Base-by-base conservation (phyloP, 2,113 vertebrate species). In the Cinclus mexicanus region DNA sequence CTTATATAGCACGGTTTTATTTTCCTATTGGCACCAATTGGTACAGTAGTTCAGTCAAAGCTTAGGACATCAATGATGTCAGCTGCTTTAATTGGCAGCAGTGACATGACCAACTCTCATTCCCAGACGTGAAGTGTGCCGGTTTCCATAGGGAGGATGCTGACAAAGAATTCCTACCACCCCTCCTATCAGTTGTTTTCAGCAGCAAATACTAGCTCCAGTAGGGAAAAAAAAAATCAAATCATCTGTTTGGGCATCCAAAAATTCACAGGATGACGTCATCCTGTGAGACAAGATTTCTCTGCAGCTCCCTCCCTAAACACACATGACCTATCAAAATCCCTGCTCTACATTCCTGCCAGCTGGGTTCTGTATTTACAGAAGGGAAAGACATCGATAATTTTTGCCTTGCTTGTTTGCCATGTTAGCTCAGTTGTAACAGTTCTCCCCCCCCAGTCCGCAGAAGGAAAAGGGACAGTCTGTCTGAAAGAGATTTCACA, bases 21-120 rank as follows among this genome's bases (percentile, higher is more conserved):
- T 97, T 95, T 96, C 76, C 93, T 90, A n/a, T 75, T 87, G 95
- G 91, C 72, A 94, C 79, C 52, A 87, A 94, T 42, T 68, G 90
- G 87, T 92, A 97, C 94, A 90, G 93, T 96, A 94, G 87, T 70
- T 96, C 81, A 95, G 77, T 68, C 13, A 24, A 83, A 67, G 91
- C 91, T 83, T 78, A 94, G 94, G 92, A 95, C 87, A 93, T 13
- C 83, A 12, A 2, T 93, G 93, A 97, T 91, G 96, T 97, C 94
- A 96, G 93, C 47, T 90, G 93, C 92, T 97, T 96, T 97, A 96
- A 93, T 15, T 89, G 93, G 91, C 85, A 94, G 87, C 57, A 84
- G 74, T 94, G 95, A 78, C 14, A 24, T 87, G 94, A 91, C 61
- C 7, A 5, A 67, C 69, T 37, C 85, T 83, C 2, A 29, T 93